phyloP scores from a whole-genome alignment of 2,797 vertebrate species.

The Pantherophis vulpinus region DNA sequence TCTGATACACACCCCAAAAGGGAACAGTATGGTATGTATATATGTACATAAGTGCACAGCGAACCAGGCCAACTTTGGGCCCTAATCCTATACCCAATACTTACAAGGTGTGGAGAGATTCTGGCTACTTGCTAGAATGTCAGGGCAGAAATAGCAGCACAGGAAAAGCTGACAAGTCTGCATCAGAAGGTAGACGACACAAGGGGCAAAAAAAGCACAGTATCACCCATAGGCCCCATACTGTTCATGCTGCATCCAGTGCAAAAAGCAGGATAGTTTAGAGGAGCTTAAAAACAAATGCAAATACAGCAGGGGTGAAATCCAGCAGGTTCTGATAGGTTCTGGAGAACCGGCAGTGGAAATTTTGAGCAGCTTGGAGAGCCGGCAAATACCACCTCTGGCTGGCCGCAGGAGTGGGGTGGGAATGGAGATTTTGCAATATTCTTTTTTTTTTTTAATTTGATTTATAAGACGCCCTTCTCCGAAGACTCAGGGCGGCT shows the following conservation, averaged over 20 bases:
- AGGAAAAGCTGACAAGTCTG: neutral
- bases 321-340: no score
- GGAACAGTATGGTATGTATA: neutral
- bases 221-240: neutral
- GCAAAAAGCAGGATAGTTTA: neutral
- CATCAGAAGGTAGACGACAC: neutral
- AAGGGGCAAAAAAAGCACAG: neutral
- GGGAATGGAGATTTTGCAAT: no score
- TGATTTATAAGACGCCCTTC: no score
- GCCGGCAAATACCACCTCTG: no score
- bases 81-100: neutral
- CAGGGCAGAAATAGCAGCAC: neutral
- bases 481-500: no score
- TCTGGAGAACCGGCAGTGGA: no score
- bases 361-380: no score
- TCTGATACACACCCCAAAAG: neutral
- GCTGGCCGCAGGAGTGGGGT: no score
- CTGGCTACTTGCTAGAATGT: neutral
- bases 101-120: neutral
- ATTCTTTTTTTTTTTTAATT: no score
- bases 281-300: neutral
- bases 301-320: neutral
- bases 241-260: neutral
- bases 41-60: neutral
- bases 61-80: neutral